A percentile compares a stretch with the other conserved stretches of the same genome.
Evolutionary conservation across 1,140 invertebrate species (phyloP).

Genomic region (Diuraphis noxia): DNA sequence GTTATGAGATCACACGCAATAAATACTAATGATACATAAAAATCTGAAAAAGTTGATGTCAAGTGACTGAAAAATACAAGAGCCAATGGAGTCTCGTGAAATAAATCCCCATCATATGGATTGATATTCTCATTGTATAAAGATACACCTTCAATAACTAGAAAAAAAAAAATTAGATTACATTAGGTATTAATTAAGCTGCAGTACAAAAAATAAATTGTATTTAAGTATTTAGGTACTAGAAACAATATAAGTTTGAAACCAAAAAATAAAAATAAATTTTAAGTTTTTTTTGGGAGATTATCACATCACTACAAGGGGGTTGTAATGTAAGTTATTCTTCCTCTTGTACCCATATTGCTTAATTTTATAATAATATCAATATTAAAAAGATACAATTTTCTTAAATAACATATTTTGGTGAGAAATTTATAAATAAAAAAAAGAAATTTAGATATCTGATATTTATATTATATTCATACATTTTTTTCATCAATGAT

Average conservation of each 20-base stretch:
- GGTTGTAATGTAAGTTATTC: no score
- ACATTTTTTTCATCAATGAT: no score
- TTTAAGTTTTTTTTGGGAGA: no score
- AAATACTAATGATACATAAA: slow-evolving; percentile 68
- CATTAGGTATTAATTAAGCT: neutral
- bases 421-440: no score
- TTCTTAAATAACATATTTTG: no score
- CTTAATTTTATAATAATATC: no score
- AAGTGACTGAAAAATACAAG: slow-evolving; percentile 69
- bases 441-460: no score
- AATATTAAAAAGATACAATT: no score
- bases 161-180: slow-evolving; percentile 56
- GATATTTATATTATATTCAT: no score
- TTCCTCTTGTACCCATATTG: no score
- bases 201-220: neutral
- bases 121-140: slow-evolving; percentile 78
- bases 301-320: no score
- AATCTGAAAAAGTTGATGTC: slow-evolving; percentile 40
- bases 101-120: slow-evolving; percentile 88
- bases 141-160: slow-evolving; percentile 86
- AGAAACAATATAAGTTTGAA: neutral
- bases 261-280: no score
- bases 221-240: neutral
- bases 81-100: slow-evolving; percentile 86
- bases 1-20: slow-evolving; percentile 75